Base-by-base conservation (phyloP, 2,797 vertebrate species). In the Aratinga solstitialis region DNA sequence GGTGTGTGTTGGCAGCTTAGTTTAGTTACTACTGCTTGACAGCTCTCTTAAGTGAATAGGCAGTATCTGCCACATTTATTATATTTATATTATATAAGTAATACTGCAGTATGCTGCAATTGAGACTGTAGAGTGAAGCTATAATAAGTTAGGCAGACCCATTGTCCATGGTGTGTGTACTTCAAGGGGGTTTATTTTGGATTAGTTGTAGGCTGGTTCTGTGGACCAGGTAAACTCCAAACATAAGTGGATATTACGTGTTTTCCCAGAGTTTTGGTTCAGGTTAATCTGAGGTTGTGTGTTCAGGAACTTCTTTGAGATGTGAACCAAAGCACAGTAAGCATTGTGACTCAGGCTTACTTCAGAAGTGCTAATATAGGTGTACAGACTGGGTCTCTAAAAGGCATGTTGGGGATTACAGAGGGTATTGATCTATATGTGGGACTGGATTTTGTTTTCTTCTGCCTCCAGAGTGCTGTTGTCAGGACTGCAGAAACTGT, bases 151-250 rank as follows among this genome's bases (percentile, higher is more conserved):
- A 43, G 27, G 45, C 21, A 38, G 24, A 15, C 16, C 20, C 2
- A 0, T 6, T 65, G 61, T 77, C 51, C 16, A 3, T 1, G 0
- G 2, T 22, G 29, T 42, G 12, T 50, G 17, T 42, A 19, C 22
- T 67, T 89, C 0, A 0, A 38, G 21, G 13, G 10, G 5, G 22
- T 85, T 76, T 84, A 15, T 63, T 82, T 81, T 36, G 26, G 13
- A 22, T 6, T 40, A 45, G 16, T 47, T 73, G 29, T 48, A 9
- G 17, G 50, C 53, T 62, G 10, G 2, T 62, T 75, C 42, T 78
- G n/a, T 72, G 58, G 43, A 3, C 48, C 5, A 0, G 36, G 6
- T 29, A 7, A 63, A 10, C 26, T 51, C 22, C 36, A 63, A 11
- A 48, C 9, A 3, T 40, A 54, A 34, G 11, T 27, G 34, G 13